A percentile compares a stretch with the other conserved stretches of the same genome.
phyloP scores from a whole-genome alignment of 35 echinoderm and acorn worm species.

The Lytechinus variegatus region DNA sequence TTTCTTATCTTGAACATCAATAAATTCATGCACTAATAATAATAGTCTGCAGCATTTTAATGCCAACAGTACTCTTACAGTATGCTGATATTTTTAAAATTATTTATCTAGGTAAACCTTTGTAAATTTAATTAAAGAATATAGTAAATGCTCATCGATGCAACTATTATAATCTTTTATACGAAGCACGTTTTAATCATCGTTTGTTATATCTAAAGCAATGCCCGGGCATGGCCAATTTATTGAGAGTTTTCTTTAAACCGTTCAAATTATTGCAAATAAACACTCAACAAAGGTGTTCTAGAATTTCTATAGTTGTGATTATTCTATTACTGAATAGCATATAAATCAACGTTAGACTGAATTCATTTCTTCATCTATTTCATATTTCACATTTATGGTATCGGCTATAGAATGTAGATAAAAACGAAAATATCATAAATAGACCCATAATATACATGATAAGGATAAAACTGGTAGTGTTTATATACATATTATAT shows the following conservation, averaged over 20 bases:
- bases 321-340: background rate
- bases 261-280: background rate
- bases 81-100: background rate
- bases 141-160: no score
- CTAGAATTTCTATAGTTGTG: background rate
- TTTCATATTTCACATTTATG: background rate
- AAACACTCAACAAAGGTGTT: background rate
- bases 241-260: background rate
- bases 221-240: background rate
- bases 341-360: background rate
- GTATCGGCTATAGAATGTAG: background rate
- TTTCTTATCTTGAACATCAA: background rate
- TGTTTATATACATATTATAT: slow-evolving; percentile 25
- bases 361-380: background rate
- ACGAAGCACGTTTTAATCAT: background rate
- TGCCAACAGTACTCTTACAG: background rate
- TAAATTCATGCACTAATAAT: background rate
- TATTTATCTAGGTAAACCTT: no score
- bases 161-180: background rate
- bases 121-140: no score
- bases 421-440: slow-evolving; percentile 20
- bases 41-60: background rate
- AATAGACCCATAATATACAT: slow-evolving; percentile 46
- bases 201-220: background rate
- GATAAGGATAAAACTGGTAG: slow-evolving; percentile 1